These are phyloP conservation scores for Phallusia fumigata DNA, from an alignment of 23 tunicate species.

Conservation along the genomic window DNA sequence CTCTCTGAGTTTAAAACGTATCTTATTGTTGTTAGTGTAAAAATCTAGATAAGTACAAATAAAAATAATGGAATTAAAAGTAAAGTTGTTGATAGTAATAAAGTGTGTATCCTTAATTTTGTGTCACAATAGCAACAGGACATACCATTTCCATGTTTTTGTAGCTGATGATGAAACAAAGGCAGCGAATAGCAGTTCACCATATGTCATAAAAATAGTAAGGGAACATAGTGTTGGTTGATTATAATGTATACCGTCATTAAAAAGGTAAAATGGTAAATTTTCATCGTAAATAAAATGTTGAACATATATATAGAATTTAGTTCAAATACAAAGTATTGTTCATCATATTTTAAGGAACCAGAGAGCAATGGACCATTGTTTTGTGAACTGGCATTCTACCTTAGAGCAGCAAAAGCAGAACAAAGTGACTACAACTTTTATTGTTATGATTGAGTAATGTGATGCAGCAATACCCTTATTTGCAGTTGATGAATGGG, in stretches of 20 bases:
- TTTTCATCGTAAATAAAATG: no score
- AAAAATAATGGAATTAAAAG: no score
- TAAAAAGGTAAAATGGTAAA: no score
- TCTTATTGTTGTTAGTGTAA: no score
- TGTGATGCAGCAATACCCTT: no score
- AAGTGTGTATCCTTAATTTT: no score
- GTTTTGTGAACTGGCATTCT: conserved; percentile 81
- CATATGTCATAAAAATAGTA: conserved; percentile 88
- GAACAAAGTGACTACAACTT: conserved; percentile 65
- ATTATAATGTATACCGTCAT: no score
- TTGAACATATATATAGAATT: no score
- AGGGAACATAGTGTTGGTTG: no score
- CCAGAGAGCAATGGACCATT: conserved; percentile 94
- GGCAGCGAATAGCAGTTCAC: conserved; percentile 58
- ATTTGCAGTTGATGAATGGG: conserved; percentile 67
- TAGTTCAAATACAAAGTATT: background rate
- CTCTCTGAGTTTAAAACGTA: no score
- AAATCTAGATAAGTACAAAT: no score
- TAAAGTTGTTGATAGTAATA: no score
- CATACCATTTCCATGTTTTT: background rate
- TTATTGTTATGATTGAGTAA: background rate
- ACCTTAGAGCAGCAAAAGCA: conserved; percentile 76
- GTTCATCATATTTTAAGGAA: conserved; percentile 51
- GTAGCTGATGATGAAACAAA: conserved; percentile 45
- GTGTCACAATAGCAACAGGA: background rate